A percentile compares a stretch with the other conserved stretches of the same genome.
phyloP scores from a whole-genome alignment of 1,140 invertebrate genomes.

The Caenorhabditis tropicalis region DNA sequence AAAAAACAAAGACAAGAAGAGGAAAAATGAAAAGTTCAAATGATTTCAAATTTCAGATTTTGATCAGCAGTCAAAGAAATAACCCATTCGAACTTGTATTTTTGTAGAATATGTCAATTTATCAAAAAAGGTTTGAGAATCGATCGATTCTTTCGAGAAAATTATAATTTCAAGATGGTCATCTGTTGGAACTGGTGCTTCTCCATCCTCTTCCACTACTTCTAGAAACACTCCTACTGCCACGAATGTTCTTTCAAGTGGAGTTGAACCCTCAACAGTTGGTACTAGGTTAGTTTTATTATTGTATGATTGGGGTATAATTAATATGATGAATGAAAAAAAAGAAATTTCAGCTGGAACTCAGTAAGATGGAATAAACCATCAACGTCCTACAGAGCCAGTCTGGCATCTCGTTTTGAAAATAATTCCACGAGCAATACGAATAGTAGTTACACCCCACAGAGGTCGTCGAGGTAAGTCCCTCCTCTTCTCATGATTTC shows the following conservation, averaged over 20 bases:
- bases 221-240: constrained; percentile 22
- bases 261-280: constrained; percentile 48
- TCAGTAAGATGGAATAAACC: constrained; percentile 54
- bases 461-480: constrained; percentile 14
- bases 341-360: constrained; percentile 53
- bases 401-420: constrained; percentile 50
- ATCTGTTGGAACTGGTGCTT: neutral
- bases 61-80: constrained; percentile 9
- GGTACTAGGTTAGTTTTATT: constrained; percentile 47
- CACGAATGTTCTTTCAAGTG: constrained; percentile 17
- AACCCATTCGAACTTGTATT: constrained; percentile 19
- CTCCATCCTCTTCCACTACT: constrained; percentile 24
- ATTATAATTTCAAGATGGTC: constrained; percentile 24
- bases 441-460: constrained; percentile 15
- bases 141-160: no score
- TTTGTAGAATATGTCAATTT: constrained; percentile 23
- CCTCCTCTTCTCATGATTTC: neutral
- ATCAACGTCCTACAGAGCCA: constrained; percentile 45
- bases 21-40: neutral
- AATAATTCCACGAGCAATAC: neutral
- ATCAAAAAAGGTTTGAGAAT: constrained; percentile 45
- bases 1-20: neutral
- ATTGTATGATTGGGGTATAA: no score
- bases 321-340: neutral
- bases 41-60: neutral